Percentiles rank a stretch among this genome's conserved stretches.
phyloP scores from a whole-genome alignment of 2,797 vertebrate genomes.

The Periophthalmus magnuspinnatus region DNA sequence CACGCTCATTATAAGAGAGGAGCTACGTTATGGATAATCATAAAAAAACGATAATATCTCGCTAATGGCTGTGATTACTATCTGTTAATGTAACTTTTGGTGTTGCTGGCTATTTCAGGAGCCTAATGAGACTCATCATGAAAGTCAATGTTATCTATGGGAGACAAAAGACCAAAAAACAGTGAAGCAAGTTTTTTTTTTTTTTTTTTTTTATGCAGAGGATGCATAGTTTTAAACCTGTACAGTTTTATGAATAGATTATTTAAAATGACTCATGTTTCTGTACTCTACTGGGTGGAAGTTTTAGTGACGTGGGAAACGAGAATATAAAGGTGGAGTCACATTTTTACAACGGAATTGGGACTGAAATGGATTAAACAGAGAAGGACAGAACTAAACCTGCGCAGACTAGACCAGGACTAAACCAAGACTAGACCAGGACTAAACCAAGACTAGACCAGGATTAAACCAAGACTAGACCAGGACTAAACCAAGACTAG shows the following conservation, averaged over 20 bases:
- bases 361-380: background rate
- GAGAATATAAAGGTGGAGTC: background rate
- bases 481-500: no score
- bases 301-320: background rate
- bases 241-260: background rate
- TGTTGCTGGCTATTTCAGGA: conserved; percentile 29
- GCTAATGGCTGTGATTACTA: conserved; percentile 58
- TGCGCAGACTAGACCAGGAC: background rate
- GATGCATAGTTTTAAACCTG: conserved; percentile 15
- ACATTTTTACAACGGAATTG: background rate
- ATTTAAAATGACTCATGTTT: background rate
- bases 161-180: conserved; percentile 13
- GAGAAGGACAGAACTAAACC: no score
- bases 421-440: no score
- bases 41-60: conserved; percentile 53
- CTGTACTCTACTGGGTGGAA: background rate
- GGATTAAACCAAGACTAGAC: no score
- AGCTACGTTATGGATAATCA: conserved; percentile 52
- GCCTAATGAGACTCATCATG: conserved; percentile 25
- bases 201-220: conserved; percentile 15
- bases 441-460: background rate
- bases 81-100: conserved; percentile 50
- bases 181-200: conserved; percentile 11
- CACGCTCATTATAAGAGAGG: conserved; percentile 53
- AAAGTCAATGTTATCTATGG: conserved; percentile 30